These are phyloP conservation scores for Macrophya annulata DNA, from an alignment of 2,888 invertebrate genomes.

Conservation along the genomic window DNA sequence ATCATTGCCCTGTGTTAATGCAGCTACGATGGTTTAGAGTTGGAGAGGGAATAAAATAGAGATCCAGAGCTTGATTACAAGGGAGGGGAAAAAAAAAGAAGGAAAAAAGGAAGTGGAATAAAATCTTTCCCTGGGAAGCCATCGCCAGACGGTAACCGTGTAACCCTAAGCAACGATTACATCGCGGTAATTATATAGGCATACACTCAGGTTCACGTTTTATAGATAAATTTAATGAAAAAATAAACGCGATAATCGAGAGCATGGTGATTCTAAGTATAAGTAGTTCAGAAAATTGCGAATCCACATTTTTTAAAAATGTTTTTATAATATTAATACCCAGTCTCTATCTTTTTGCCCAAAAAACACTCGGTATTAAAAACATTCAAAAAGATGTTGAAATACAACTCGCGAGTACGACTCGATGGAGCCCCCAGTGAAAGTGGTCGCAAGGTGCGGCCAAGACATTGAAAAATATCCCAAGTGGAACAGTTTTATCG, in stretches of 20 bases:
- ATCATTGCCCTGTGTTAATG: slow-evolving; percentile 26
- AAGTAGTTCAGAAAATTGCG: neutral
- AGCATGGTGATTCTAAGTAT: neutral
- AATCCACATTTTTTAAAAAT: neutral
- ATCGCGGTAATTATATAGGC: slow-evolving; percentile 51
- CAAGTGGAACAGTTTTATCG: slow-evolving; percentile 54
- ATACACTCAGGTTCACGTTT: neutral
- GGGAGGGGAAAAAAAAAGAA: neutral
- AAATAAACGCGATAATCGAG: neutral
- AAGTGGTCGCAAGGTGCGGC: slow-evolving; percentile 55
- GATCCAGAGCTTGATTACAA: slow-evolving; percentile 31
- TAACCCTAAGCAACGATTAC: slow-evolving; percentile 47
- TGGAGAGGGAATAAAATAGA: slow-evolving; percentile 15
- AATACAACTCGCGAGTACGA: slow-evolving; percentile 12
- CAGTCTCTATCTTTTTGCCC: neutral
- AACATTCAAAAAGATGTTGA: slow-evolving; percentile 24
- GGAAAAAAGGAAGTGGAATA: slow-evolving; percentile 42
- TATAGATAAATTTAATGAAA: slow-evolving; percentile 15
- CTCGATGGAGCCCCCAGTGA: slow-evolving; percentile 29
- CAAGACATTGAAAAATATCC: slow-evolving; percentile 54
- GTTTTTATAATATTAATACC: neutral
- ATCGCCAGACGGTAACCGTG: slow-evolving; percentile 53
- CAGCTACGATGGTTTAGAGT: neutral
- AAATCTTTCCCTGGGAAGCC: slow-evolving; percentile 48
- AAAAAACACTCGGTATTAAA: neutral